Evolutionary conservation across 1,140 invertebrate genomes (phyloP), one percentile per base, ranked within the genome.

Genomic region (Orussus abietinus): DNA sequence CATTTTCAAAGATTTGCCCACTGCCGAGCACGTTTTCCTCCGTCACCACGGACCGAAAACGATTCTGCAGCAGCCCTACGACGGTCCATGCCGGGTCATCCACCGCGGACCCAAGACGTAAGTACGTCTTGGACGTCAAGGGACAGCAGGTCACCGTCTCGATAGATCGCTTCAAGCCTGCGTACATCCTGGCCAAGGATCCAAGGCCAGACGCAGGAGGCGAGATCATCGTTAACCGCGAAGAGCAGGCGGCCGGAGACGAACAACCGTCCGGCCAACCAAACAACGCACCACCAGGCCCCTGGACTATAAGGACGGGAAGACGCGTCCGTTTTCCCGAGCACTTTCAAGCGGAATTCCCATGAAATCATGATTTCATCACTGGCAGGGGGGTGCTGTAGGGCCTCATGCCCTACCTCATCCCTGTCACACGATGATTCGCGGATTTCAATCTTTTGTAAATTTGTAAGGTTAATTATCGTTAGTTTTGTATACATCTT

Each of bases 121-220:
- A n/a, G n/a, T n/a, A 59, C 38, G 53, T 38, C 17, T 36, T 69
- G 3, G 40, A 55, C 1, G 47, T 59, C 2, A 48, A 50, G 15
- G 59, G 50, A 3, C 59, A 51, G 47, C 37, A 45, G 3, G 36
- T 38, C 1, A 64, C 48, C 1, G 49, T 69, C 15, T 44, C 59
- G 7, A 47, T 71, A 9, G 63, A 72, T 44, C 49, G 69, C n/a
- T 34, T 71, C 3, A 69, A 71, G 47, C 64, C 68, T 20, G 68
- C 66, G 0, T 62, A 48, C 29, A 28, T 22, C 9, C 6, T 34
- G 3, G 17, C 10, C n/a, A 25, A 44, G 5, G 43, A 38, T 7
- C 21, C 1, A n/a, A 12, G 13, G 13, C 21, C 30, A 42, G 12
- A 12, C 10, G 12, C 19, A 35, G 17, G 5, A 6, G 28, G 33